Base-by-base conservation (phyloP, 2,113 vertebrate genomes). In the Suncus etruscus region DNA sequence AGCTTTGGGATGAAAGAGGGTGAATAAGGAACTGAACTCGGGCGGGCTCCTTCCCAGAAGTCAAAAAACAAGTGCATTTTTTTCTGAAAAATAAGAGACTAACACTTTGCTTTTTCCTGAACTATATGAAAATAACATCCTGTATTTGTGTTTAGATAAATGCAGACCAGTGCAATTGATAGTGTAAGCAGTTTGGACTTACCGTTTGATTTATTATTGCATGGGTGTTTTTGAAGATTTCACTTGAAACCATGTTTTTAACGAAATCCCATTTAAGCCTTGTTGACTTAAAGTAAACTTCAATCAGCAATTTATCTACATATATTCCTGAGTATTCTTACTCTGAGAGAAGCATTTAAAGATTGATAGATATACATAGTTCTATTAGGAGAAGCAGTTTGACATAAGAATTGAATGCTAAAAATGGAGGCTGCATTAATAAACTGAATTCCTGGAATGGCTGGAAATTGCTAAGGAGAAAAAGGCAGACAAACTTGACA, bases 141-240 rank as follows among this genome's bases (percentile, higher is more conserved):
- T 89, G 39, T 68, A 65, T 95, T 86, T 79, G 29, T 24, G 73
- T 95, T 95, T 93, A 90, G 75, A 87, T 78, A 88, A 96, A 89
- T 83, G 27, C 72, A 45, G 83, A 16, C 54, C 32, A 83, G 14
- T 58, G 47, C 3, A 93, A 84, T 82, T 87, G 48, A 74, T 51
- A 88, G 31, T 92, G 48, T 88, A 95, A 94, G 90, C 90, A 79
- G 22, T 96, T 81, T 93, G 47, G 83, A 92, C 88, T 94, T 61
- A 82, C 58, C 2, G 11, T 66, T 82, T 24, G 74, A 87, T 92
- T 93, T 95, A 91, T 93, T 95, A 91, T 81, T 82, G 15, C 68
- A 75, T 0, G 10, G 11, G 16, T 10, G 31, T 75, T 89, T 39
- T 81, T 27, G 75, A 39, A 85, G 69, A 25, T 94, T 92, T 94